These are phyloP conservation scores for Copidosoma aretas DNA, from an alignment of 2,888 invertebrate species.

Conservation along the genomic window DNA sequence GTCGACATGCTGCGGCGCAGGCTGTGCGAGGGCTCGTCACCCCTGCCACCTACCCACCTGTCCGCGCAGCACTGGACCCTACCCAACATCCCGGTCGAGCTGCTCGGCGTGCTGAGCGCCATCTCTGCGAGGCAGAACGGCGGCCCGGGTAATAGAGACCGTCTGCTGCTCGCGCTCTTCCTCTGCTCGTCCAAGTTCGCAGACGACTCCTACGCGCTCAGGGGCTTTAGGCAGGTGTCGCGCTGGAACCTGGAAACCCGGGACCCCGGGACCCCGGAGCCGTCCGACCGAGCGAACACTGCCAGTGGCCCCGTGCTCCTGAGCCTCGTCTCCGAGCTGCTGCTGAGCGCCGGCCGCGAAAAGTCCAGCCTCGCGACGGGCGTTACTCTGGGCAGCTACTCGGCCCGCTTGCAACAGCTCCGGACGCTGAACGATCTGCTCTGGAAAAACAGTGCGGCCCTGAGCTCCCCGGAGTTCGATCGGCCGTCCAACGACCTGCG, in stretches of 20 bases:
- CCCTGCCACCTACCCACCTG: slow-evolving; percentile 18
- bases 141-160: slow-evolving; percentile 38
- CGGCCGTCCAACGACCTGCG: slow-evolving; percentile 54
- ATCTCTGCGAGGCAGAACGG: slow-evolving; percentile 32
- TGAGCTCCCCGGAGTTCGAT: slow-evolving; percentile 63
- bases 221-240: slow-evolving; percentile 44
- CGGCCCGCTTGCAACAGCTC: slow-evolving; percentile 64
- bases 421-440: slow-evolving; percentile 65
- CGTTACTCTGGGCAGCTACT: slow-evolving; percentile 65
- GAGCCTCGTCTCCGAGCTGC: slow-evolving; percentile 47
- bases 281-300: slow-evolving; percentile 13
- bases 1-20: slow-evolving; percentile 46
- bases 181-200: slow-evolving; percentile 44
- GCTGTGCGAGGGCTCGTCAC: slow-evolving; percentile 42
- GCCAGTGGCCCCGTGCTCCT: slow-evolving; percentile 45
- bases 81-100: slow-evolving; percentile 52
- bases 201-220: slow-evolving; percentile 46
- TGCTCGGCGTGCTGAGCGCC: slow-evolving; percentile 49
- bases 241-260: slow-evolving; percentile 43
- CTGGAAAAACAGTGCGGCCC: slow-evolving; percentile 69
- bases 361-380: slow-evolving; percentile 52
- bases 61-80: slow-evolving; percentile 44
- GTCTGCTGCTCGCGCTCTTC: slow-evolving; percentile 47
- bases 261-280: not conserved
- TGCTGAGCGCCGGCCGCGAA: slow-evolving; percentile 44